Base-by-base conservation (phyloP, 2,113 vertebrate genomes). In the Thomomys bottae region DNA sequence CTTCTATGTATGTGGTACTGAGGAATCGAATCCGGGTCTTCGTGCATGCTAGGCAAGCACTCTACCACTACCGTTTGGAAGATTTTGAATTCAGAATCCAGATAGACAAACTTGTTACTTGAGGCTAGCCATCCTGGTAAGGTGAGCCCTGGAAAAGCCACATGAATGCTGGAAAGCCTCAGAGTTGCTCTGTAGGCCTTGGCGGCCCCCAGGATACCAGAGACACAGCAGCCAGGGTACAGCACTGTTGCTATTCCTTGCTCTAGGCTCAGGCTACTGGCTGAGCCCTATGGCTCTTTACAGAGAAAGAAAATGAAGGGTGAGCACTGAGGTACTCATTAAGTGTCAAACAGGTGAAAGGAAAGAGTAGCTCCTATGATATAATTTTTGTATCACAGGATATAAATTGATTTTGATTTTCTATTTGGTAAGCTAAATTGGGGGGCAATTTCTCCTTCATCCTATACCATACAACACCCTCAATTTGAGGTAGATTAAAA, bases 301-400 rank as follows among this genome's bases (percentile, higher is more conserved):
- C 14, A 73, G 59, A 54, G 14, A 64, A 17, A 45, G 63, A 38
- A 3, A 45, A 38, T 4, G 4, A 79, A 26, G 83, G 49, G 34
- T 21, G 8, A 3, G 24, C 0, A 1, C 20, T 17, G 6, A 36
- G 4, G 38, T n/a, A 24, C 24, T 68, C 61, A 1, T n/a, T 57
- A 54, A 90, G 40, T 8, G 20, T 66, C 8, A 67, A n/a, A 61
- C 26, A 59, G 78, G 70, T 17, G 8, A 36, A 54, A 66, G 68
- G 28, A 20, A 28, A 28, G 42, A 28, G 2, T 0, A 34, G 84
- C 76, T 23, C 36, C 28, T 49, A 45, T 8, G 7, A 84, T 11
- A 42, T 17, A 68, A n/a, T n/a, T n/a, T n/a, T n/a, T n/a, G n/a
- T n/a, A n/a, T n/a, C n/a, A n/a, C n/a, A n/a, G n/a, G n/a, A n/a